Conservation (phyloP, 2,797 vertebrate genomes). For the Aeoliscus strigatus region DNA sequence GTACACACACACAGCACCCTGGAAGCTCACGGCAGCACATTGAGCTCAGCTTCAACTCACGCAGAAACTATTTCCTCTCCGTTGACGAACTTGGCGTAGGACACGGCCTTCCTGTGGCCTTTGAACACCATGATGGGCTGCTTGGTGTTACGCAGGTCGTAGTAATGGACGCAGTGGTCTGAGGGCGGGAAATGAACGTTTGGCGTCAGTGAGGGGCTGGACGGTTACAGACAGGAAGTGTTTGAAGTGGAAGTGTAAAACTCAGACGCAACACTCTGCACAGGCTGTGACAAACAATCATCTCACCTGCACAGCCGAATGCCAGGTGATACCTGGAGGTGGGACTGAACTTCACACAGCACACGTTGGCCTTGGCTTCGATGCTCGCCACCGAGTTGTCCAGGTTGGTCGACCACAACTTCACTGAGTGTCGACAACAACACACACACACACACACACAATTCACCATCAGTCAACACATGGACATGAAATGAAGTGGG, state of each 20-base stretch:
- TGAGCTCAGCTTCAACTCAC: too few species aligned
- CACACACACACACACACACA: too few species aligned
- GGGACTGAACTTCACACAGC: conserved; percentile 98
- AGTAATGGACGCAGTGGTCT: conserved; percentile 99
- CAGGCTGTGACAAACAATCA: not conserved
- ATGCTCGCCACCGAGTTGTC: conserved; percentile 99
- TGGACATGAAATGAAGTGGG: too few species aligned
- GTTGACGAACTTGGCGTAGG: conserved; percentile 97
- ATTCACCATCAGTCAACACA: too few species aligned
- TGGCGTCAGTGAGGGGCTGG: too few species aligned
- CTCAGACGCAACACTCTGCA: too few species aligned
- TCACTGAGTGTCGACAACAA: too few species aligned
- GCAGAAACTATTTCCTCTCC: conserved; percentile 98
- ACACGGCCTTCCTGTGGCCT: conserved; percentile 97
- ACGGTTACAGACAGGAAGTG: too few species aligned
- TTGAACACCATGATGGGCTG: conserved; percentile 99
- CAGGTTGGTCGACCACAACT: conserved; percentile 97
- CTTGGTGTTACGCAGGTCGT: conserved; percentile 98
- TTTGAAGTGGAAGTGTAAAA: too few species aligned
- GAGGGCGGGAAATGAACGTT: conserved; percentile 13
- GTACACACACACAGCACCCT: too few species aligned
- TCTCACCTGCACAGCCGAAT: conserved; percentile 95
- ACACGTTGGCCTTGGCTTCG: conserved; percentile 97
- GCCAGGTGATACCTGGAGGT: conserved; percentile 96
- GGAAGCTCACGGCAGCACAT: too few species aligned